phyloP scores from a whole-genome alignment of 1,140 invertebrate genomes.

The Pantala flavescens region DNA sequence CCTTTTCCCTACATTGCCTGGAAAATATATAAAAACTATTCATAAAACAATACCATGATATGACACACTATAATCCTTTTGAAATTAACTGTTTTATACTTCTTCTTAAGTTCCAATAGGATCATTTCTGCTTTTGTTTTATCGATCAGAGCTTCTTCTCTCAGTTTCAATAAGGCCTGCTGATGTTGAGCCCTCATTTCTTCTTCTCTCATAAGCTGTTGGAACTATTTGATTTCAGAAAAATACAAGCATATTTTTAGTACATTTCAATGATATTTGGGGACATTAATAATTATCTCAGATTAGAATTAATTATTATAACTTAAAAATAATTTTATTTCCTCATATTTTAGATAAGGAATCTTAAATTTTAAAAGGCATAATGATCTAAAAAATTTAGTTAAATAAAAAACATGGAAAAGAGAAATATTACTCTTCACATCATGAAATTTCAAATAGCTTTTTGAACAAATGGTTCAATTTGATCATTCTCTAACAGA shows the following conservation, averaged over 20 bases:
- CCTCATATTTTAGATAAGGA: no score
- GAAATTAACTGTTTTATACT: background rate
- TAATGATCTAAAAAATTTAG: no score
- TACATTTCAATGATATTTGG: no score
- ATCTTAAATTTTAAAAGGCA: no score
- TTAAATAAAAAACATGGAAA: no score
- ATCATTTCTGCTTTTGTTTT: conserved; percentile 45
- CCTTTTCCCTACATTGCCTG: conserved; percentile 33
- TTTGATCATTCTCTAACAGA: no score
- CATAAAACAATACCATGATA: background rate
- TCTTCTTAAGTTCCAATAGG: conserved; percentile 43
- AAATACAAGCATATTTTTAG: background rate
- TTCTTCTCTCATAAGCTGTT: conserved; percentile 37
- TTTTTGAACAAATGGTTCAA: no score
- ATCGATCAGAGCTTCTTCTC: conserved; percentile 46
- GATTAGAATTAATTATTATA: no score
- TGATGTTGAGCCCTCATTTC: conserved; percentile 38
- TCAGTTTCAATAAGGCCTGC: conserved; percentile 40
- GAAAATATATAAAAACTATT: background rate
- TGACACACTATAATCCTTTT: background rate
- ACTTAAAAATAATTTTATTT: no score
- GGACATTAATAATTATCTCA: no score
- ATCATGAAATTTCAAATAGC: no score
- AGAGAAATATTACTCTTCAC: no score
- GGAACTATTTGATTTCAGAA: conserved; percentile 29